These are phyloP conservation scores for Zygothrica quintamaculata DNA, from an alignment of 2,888 invertebrate genomes.

Conservation along the genomic window DNA sequence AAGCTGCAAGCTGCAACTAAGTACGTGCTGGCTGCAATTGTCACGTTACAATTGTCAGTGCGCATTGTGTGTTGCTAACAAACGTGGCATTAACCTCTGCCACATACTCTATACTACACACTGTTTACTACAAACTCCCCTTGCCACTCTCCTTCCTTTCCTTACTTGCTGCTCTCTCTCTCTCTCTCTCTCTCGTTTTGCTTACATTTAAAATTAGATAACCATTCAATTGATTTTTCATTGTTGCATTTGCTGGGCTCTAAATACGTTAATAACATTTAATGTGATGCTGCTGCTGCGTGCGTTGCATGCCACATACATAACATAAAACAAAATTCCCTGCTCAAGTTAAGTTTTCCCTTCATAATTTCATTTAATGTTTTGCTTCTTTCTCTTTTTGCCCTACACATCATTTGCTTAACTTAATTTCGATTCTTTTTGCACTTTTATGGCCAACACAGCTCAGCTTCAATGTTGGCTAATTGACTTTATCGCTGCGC, in stretches of 20 bases:
- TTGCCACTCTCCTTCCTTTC: neutral
- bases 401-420: slow-evolving; percentile 51
- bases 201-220: slow-evolving; percentile 70
- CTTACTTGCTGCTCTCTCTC: neutral
- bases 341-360: neutral
- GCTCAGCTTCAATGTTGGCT: slow-evolving; percentile 45
- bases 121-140: too few species aligned
- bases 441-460: slow-evolving; percentile 63
- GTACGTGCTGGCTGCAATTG: slow-evolving; percentile 68
- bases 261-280: slow-evolving; percentile 78
- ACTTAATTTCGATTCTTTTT: slow-evolving; percentile 74
- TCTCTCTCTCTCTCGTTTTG: slow-evolving; percentile 1
- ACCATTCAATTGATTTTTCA: slow-evolving; percentile 72
- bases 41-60: slow-evolving; percentile 64
- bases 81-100: slow-evolving; percentile 43
- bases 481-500: slow-evolving; percentile 71
- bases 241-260: slow-evolving; percentile 31
- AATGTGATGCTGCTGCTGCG: too few species aligned
- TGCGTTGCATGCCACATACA: slow-evolving; percentile 40
- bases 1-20: slow-evolving; percentile 6
- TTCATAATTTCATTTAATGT: neutral
- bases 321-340: neutral
- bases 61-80: slow-evolving; percentile 45
- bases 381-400: too few species aligned
- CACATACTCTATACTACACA: too few species aligned